These are phyloP conservation scores for Cyanistes caeruleus DNA, from an alignment of 2,113 vertebrate species.

Conservation along the genomic window DNA sequence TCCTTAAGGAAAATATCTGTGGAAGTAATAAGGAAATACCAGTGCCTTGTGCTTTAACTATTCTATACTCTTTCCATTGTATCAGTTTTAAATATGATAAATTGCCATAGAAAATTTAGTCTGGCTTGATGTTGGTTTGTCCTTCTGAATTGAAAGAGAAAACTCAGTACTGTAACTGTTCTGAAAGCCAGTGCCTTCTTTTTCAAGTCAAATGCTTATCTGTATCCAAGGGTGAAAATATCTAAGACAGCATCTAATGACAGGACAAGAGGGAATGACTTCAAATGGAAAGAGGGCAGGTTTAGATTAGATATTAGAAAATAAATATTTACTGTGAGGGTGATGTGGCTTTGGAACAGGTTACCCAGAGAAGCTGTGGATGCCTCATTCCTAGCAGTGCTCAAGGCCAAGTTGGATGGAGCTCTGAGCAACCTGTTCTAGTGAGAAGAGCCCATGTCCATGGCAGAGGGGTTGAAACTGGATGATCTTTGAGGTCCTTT, in stretches of 20 bases:
- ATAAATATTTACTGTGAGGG: background rate
- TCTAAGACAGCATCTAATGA: background rate
- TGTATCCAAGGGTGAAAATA: background rate
- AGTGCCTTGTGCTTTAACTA: background rate
- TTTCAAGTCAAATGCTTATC: background rate
- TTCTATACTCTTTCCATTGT: background rate
- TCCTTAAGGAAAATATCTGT: background rate
- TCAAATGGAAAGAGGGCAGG: background rate
- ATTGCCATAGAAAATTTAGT: background rate
- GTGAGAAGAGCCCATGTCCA: background rate
- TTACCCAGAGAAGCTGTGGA: background rate
- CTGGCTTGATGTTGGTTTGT: background rate
- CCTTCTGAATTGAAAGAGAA: background rate
- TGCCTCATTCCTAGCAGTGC: background rate
- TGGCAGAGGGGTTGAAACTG: background rate
- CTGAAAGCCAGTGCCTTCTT: background rate
- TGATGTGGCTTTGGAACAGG: background rate
- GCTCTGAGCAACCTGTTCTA: background rate
- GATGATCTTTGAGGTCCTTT: background rate
- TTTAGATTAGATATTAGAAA: background rate
- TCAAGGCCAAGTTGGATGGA: background rate
- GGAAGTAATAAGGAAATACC: background rate
- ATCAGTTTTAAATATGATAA: background rate
- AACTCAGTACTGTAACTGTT: background rate
- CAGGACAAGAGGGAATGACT: background rate